phyloP scores from a whole-genome alignment of 2,888 invertebrate genomes.

The Anagyrus pseudococci region DNA sequence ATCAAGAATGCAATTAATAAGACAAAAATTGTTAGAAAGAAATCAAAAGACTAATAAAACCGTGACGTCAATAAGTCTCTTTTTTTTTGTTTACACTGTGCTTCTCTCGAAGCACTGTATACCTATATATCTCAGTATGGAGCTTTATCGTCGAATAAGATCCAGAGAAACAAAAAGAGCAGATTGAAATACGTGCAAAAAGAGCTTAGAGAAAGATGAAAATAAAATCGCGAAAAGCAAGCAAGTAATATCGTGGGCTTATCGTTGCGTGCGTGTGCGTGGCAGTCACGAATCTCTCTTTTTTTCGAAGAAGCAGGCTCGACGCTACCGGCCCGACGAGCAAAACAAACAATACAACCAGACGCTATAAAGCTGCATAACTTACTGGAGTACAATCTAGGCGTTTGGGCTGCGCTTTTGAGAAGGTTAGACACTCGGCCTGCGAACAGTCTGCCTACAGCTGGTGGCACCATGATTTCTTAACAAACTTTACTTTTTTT shows the following conservation, averaged over 20 bases:
- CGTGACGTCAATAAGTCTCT: too few species aligned
- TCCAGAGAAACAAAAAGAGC: too few species aligned
- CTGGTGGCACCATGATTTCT: constrained; percentile 30
- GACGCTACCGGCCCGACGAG: neutral
- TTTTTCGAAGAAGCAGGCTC: neutral
- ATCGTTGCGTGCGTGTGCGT: too few species aligned
- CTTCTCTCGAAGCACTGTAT: too few species aligned
- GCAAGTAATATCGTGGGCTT: too few species aligned
- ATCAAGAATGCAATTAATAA: too few species aligned
- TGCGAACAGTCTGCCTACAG: constrained; percentile 19
- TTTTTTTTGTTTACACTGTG: too few species aligned
- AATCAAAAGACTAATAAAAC: too few species aligned
- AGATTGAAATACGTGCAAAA: neutral
- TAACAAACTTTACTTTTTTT: neutral
- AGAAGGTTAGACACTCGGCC: constrained; percentile 22
- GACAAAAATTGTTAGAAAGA: too few species aligned
- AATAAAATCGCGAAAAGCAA: neutral
- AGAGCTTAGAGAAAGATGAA: neutral
- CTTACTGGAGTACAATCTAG: constrained; percentile 33
- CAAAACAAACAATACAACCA: neutral
- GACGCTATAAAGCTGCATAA: too few species aligned
- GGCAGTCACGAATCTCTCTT: neutral
- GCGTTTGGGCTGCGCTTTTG: constrained; percentile 11
- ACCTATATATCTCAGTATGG: too few species aligned
- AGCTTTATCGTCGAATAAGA: too few species aligned